These are phyloP conservation scores for Cromileptes altivelis DNA, from an alignment of 2,113 vertebrate genomes.

Conservation along the genomic window DNA sequence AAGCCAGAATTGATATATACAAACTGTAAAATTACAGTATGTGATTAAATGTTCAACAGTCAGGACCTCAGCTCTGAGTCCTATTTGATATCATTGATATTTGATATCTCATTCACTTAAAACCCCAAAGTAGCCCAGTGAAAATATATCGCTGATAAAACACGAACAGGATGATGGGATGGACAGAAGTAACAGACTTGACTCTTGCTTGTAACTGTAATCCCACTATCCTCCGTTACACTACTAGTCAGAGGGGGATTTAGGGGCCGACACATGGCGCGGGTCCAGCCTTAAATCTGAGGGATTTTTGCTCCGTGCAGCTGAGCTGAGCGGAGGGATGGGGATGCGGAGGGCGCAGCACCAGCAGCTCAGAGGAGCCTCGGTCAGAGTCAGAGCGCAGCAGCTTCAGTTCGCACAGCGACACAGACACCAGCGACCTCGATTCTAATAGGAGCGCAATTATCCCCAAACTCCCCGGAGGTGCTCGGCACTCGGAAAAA, in stretches of 20 bases:
- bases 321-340: conserved; percentile 48
- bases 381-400: conserved; percentile 21
- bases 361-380: conserved; percentile 25
- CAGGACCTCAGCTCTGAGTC: too few species aligned
- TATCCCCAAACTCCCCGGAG: conserved; percentile 75
- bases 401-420: conserved; percentile 36
- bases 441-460: conserved; percentile 78
- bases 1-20: background rate
- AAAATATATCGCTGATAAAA: background rate
- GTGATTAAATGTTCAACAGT: background rate
- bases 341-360: conserved; percentile 38
- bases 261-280: conserved; percentile 38
- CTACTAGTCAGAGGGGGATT: conserved; percentile 23
- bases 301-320: conserved; percentile 18
- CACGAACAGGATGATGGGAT: background rate
- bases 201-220: background rate
- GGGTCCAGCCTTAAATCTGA: conserved; percentile 47
- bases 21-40: background rate
- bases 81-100: too few species aligned
- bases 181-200: background rate
- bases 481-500: conserved; percentile 48
- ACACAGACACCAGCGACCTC: conserved; percentile 71
- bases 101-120: background rate
- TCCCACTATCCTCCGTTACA: background rate
- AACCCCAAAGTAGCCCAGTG: background rate